A percentile compares a stretch with the other conserved stretches of the same genome.
Conservation (phyloP, 2,113 vertebrate species). For the Peromyscus leucopus region DNA sequence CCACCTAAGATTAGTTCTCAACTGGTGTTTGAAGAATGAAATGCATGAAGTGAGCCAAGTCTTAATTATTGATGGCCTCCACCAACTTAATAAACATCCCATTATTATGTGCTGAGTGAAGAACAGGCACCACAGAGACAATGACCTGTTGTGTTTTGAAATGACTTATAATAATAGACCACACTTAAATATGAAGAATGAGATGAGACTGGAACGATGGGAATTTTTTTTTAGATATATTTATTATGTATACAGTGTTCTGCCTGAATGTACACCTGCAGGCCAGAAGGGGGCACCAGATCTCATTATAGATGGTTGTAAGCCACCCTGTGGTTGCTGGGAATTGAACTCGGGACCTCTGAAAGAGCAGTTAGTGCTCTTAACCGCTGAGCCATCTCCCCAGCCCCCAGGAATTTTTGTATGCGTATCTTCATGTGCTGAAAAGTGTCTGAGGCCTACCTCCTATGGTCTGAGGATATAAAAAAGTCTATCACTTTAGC, state of each 20-base stretch:
- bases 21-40: constrained; percentile 12
- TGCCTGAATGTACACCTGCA: too few relatives aligned
- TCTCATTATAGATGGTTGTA: too few relatives aligned
- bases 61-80: background rate
- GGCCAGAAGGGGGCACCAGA: too few relatives aligned
- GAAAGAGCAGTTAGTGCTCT: too few relatives aligned
- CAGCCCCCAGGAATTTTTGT: background rate
- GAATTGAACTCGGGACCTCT: too few relatives aligned
- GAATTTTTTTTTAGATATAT: background rate
- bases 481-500: background rate
- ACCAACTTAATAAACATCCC: constrained; percentile 26
- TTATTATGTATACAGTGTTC: too few relatives aligned
- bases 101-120: background rate
- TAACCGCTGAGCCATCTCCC: too few relatives aligned
- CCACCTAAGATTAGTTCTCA: background rate
- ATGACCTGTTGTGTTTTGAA: background rate
- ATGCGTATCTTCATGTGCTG: background rate
- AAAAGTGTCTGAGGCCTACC: background rate
- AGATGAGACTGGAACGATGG: background rate
- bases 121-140: background rate
- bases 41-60: background rate
- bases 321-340: too few relatives aligned
- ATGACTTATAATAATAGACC: constrained; percentile 2
- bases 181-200: background rate
- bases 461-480: background rate